Conservation (phyloP, 2,113 vertebrate species). For the Sturnus vulgaris region DNA sequence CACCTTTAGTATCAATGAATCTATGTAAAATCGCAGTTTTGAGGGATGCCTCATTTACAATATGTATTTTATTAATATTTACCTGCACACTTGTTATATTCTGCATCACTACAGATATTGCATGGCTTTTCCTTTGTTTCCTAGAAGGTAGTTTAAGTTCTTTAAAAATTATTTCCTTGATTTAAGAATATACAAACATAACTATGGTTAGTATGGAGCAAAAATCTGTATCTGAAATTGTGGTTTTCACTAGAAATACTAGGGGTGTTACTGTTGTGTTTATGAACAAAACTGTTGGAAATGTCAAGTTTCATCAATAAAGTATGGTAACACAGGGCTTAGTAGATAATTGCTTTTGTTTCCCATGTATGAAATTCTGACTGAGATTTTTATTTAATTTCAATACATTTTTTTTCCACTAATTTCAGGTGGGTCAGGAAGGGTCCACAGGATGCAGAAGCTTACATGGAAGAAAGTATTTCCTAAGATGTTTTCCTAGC, state of each 20-base stretch:
- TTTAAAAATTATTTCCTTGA: neutral
- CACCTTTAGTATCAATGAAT: neutral
- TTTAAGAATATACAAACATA: neutral
- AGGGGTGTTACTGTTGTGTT: neutral
- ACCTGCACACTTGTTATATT: neutral
- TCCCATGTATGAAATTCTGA: neutral
- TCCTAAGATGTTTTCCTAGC: neutral
- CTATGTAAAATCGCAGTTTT: neutral
- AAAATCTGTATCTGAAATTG: neutral
- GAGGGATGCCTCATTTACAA: neutral
- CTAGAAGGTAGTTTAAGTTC: neutral
- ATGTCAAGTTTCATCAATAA: neutral
- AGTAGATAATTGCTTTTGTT: neutral
- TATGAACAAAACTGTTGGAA: neutral
- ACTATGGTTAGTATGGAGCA: neutral
- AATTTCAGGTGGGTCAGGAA: neutral
- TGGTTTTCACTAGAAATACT: neutral
- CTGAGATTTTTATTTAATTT: neutral
- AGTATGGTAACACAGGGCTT: neutral
- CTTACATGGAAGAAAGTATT: neutral
- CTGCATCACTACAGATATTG: neutral
- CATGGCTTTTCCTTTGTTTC: neutral
- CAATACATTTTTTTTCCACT: neutral
- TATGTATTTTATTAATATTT: conserved; percentile 9
- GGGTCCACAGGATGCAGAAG: neutral